phyloP scores from a whole-genome alignment of 2,797 vertebrate species.

The Epinephelus coioides region DNA sequence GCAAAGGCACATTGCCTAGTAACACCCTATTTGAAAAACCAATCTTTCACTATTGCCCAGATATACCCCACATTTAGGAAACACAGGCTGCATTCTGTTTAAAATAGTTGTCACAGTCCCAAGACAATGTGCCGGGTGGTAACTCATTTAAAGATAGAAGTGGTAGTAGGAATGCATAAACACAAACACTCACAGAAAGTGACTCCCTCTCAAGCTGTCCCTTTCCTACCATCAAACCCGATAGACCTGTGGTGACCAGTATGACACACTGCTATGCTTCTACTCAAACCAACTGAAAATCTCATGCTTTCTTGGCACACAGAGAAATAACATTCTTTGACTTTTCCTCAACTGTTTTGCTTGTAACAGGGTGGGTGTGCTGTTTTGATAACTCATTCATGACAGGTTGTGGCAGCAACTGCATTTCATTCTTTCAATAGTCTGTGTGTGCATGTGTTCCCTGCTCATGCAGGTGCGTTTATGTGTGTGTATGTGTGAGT shows the following conservation, averaged over 20 bases:
- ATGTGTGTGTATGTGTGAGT: constrained; percentile 6
- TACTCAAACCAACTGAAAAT: constrained; percentile 20
- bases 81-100: constrained; percentile 24
- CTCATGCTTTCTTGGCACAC: neutral
- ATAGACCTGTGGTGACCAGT: neutral
- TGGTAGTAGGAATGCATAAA: constrained; percentile 10
- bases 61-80: constrained; percentile 37
- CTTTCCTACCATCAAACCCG: neutral
- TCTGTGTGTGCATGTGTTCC: constrained; percentile 10
- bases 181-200: constrained; percentile 4
- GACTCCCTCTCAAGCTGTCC: constrained; percentile 15
- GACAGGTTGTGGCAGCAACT: constrained; percentile 26
- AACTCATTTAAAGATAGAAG: constrained; percentile 20
- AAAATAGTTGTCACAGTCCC: constrained; percentile 33
- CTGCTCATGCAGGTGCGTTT: neutral
- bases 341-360: constrained; percentile 15
- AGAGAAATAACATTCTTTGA: constrained; percentile 11
- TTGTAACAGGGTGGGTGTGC: neutral
- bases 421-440: constrained; percentile 19
- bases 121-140: constrained; percentile 17
- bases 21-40: constrained; percentile 33
- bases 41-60: constrained; percentile 15
- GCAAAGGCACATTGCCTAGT: constrained; percentile 29
- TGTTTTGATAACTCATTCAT: constrained; percentile 32
- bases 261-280: constrained; percentile 4